Percentiles rank a stretch among this genome's conserved stretches.
Evolutionary conservation across 2,113 vertebrate genomes (phyloP).

Genomic region (Ageneiosus marmoratus): DNA sequence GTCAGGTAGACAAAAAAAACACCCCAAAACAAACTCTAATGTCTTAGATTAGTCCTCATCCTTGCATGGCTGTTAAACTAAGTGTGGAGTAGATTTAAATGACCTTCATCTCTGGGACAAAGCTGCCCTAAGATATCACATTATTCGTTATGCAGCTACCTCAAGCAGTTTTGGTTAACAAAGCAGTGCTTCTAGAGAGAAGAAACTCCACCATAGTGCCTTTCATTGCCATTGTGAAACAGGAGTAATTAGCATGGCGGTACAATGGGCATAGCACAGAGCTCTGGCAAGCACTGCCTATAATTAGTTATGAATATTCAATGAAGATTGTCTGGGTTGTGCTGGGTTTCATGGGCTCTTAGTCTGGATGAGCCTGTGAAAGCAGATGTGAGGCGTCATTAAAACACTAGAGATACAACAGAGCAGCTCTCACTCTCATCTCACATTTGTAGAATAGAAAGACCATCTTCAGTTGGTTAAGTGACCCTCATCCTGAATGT

Average conservation of each 20-base stretch:
- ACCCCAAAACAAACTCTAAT: not conserved
- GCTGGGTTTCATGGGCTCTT: conserved; percentile 52
- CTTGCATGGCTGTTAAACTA: not conserved
- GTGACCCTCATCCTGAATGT: not conserved
- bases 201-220: conserved; percentile 50
- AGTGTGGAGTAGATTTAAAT: not conserved
- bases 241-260: conserved; percentile 67
- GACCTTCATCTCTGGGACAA: not conserved
- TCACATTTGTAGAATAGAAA: not conserved
- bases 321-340: conserved; percentile 50
- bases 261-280: conserved; percentile 64
- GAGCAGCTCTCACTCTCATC: conserved; percentile 7
- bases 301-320: conserved; percentile 80
- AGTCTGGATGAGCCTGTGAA: conserved; percentile 23
- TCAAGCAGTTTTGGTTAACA: conserved; percentile 52
- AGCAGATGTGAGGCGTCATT: conserved; percentile 35
- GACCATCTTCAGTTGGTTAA: not conserved
- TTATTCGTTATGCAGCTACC: conserved; percentile 27
- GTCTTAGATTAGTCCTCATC: not conserved
- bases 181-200: conserved; percentile 56
- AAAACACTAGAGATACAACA: conserved; percentile 20
- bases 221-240: conserved; percentile 66
- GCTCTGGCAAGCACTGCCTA: conserved; percentile 53
- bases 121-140: not conserved
- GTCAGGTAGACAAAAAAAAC: conserved; percentile 78